Base-by-base conservation (phyloP, 1,140 invertebrate species). In the Penaeus chinensis region DNA sequence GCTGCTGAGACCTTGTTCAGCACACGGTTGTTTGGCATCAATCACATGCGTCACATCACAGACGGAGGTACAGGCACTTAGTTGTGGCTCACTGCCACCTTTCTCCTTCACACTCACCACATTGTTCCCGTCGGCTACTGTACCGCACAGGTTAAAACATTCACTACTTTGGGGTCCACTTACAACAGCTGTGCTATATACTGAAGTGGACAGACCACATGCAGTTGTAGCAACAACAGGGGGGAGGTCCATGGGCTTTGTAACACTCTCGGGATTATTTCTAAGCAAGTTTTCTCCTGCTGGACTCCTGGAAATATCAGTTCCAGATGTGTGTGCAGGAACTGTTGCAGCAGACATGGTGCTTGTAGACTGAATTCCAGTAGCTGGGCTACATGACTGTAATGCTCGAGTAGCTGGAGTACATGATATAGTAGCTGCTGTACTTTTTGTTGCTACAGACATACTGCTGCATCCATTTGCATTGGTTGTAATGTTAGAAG, bases 21-120 rank as follows among this genome's bases (percentile, higher is more conserved):
- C 86, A 83, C 86, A 88, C 80, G 77, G 80, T 61, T 79, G 82
- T 88, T 88, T 88, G 87, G 87, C 82, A 84, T 88, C 87, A 88
- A 88, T 88, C 87, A 88, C 87, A 88, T 88, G 87, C 63, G 76
- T 84, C 87, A 88, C 87, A 88, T 88, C 87, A 88, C 87, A 88
- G 87, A 88, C 87, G 47, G 87, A 82, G 87, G 62, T 88, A 88
- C 87, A 88, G 87, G 87, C 87, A 88, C 87, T 88, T 88, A 77
- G 71, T 82, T 80, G 87, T 47, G 87, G 87, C 87, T 60, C 81
- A 62, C 61, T 61, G 82, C 82, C 87, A 88, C 87, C 82, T 80
- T 82, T 84, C 87, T 88, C 87, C 87, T 61, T 84, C 47, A 66
- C 82, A 88, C 62, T 83, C 71, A 83, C 13, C 63, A 83, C 80